phyloP scores from a whole-genome alignment of 2,797 vertebrate genomes.

The Muscicapa striata region DNA sequence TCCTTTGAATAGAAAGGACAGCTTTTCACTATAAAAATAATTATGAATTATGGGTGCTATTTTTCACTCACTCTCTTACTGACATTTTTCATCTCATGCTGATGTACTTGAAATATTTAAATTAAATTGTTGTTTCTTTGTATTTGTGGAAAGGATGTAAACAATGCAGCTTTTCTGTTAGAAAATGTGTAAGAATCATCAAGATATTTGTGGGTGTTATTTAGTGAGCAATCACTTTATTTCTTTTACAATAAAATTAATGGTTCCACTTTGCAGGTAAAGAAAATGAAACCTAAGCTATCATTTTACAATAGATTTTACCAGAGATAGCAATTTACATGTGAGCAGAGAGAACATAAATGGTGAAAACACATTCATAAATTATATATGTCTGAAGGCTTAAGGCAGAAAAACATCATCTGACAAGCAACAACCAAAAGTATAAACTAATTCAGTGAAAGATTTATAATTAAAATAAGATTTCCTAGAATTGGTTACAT shows the following conservation, averaged over 20 bases:
- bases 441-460: not conserved
- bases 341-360: not conserved
- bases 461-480: not conserved
- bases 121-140: slow-evolving; percentile 3
- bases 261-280: slow-evolving; percentile 2
- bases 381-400: not conserved
- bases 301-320: slow-evolving; percentile 19
- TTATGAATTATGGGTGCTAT: not conserved
- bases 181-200: not conserved
- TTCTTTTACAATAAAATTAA: slow-evolving; percentile 26
- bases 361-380: not conserved
- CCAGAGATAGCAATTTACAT: not conserved
- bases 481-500: not conserved
- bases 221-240: not conserved
- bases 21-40: slow-evolving; percentile 6
- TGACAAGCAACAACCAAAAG: not conserved
- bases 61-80: not conserved
- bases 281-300: slow-evolving; percentile 6
- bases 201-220: not conserved
- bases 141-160: not conserved
- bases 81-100: not conserved
- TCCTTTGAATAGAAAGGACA: not conserved
- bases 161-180: not conserved
- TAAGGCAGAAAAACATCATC: not conserved
- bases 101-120: not conserved